Conservation (phyloP, 2,888 invertebrate species). For the Piscicola geometra region DNA sequence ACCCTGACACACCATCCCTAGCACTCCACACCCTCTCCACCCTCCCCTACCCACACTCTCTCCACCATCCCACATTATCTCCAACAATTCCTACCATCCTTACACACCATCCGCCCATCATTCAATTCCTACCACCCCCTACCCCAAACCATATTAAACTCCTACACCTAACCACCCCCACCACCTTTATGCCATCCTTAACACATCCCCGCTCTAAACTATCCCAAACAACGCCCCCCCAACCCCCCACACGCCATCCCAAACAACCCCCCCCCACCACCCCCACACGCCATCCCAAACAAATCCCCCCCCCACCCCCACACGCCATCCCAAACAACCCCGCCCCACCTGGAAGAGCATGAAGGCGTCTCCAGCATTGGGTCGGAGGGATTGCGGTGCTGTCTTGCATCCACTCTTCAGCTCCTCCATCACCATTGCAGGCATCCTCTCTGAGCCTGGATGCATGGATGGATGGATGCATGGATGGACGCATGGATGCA, state of each 20-base stretch:
- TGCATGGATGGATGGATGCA: not conserved
- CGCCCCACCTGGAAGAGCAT: conserved; percentile 75
- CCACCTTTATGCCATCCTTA: too few relatives aligned
- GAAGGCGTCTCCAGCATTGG: conserved; percentile 86
- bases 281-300: not conserved
- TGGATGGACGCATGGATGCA: too few relatives aligned
- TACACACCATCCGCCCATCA: too few relatives aligned
- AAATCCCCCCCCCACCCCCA: not conserved
- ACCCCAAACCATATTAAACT: too few relatives aligned
- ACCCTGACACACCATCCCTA: too few relatives aligned
- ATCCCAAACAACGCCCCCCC: not conserved
- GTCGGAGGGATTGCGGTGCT: conserved; percentile 75
- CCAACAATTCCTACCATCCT: too few relatives aligned
- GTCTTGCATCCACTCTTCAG: conserved; percentile 70
- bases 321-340: not conserved
- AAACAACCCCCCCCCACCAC: not conserved
- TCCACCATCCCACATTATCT: too few relatives aligned
- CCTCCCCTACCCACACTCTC: too few relatives aligned
- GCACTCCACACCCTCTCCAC: too few relatives aligned
- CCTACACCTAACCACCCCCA: too few relatives aligned
- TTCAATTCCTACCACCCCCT: too few relatives aligned
- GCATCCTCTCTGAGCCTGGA: conserved; percentile 8
- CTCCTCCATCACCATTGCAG: conserved; percentile 30
- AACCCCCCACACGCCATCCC: not conserved
- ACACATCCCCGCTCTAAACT: not conserved